Evolutionary conservation across 2,797 vertebrate species (phyloP).

Genomic region (Catostomus latipinnis): DNA sequence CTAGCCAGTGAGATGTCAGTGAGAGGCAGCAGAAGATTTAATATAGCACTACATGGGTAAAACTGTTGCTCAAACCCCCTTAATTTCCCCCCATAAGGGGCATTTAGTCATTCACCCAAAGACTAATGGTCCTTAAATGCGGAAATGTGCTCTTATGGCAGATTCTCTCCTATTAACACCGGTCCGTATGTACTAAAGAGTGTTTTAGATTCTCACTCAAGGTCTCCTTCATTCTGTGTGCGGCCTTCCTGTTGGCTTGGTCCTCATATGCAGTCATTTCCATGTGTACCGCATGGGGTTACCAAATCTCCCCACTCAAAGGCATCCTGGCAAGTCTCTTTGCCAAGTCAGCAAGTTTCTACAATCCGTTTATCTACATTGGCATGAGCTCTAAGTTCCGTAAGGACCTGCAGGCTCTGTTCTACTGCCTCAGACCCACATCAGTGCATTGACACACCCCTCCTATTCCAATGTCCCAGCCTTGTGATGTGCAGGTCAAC

Average conservation of each 20-base stretch:
- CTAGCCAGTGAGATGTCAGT: constrained; percentile 66
- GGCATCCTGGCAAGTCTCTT: constrained; percentile 72
- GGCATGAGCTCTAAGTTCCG: constrained; percentile 68
- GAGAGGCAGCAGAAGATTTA: constrained; percentile 74
- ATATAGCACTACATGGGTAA: constrained; percentile 66
- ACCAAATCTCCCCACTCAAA: constrained; percentile 71
- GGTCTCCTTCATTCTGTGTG: constrained; percentile 75
- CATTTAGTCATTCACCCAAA: background rate
- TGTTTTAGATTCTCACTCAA: constrained; percentile 44
- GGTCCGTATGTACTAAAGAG: background rate
- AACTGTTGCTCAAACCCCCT: background rate
- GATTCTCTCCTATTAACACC: background rate
- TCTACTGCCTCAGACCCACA: constrained; percentile 54
- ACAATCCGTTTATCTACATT: constrained; percentile 70
- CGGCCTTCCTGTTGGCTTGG: constrained; percentile 76
- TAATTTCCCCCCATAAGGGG: background rate
- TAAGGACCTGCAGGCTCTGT: constrained; percentile 62
- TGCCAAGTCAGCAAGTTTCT: constrained; percentile 72
- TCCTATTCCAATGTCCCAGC: constrained; percentile 14
- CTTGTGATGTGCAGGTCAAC: constrained; percentile 45
- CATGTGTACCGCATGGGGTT: constrained; percentile 75
- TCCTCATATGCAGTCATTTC: constrained; percentile 80
- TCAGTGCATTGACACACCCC: constrained; percentile 20
- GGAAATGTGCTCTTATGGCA: background rate
- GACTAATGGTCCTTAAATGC: background rate